Percentiles rank a stretch among this genome's conserved stretches.
Conservation (phyloP, 2,888 invertebrate species). For the Ecdyonurus torrentis region DNA sequence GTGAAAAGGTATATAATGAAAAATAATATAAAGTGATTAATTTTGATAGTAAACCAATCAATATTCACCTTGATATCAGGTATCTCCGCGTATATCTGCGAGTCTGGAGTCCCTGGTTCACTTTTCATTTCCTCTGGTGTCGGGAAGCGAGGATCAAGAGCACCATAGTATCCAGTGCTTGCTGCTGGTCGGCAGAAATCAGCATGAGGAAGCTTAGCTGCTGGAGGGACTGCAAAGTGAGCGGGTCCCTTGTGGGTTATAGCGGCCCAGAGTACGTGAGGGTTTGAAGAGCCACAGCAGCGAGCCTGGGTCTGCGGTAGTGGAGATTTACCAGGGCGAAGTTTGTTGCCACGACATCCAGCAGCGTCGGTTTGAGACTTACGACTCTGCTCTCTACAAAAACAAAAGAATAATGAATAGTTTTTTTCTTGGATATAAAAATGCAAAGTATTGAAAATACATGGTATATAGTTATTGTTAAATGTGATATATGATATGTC, state of each 20-base stretch:
- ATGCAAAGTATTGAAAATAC: too few species aligned
- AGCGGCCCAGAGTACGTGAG: constrained; percentile 57
- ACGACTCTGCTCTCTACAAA: constrained; percentile 4
- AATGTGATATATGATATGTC: too few species aligned
- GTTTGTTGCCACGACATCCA: neutral
- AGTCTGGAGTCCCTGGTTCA: constrained; percentile 1
- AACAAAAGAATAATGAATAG: neutral
- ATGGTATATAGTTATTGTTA: too few species aligned
- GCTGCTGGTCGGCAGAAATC: neutral
- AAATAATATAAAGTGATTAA: too few species aligned
- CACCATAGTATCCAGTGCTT: neutral
- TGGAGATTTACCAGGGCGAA: neutral
- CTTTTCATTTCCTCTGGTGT: neutral
- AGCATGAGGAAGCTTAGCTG: constrained; percentile 1
- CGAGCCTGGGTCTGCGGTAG: constrained; percentile 19
- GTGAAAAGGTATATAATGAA: too few species aligned
- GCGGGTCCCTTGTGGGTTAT: constrained; percentile 60
- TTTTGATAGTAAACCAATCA: too few species aligned
- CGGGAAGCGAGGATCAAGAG: constrained; percentile 2
- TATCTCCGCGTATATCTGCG: neutral
- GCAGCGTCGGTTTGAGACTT: too few species aligned
- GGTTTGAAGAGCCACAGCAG: constrained; percentile 16
- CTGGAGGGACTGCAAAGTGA: constrained; percentile 30
- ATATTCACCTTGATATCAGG: constrained; percentile 2
- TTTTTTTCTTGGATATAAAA: too few species aligned